These are phyloP conservation scores for Eutolmus rufibarbis DNA, from an alignment of 2,888 invertebrate species.

Conservation along the genomic window DNA sequence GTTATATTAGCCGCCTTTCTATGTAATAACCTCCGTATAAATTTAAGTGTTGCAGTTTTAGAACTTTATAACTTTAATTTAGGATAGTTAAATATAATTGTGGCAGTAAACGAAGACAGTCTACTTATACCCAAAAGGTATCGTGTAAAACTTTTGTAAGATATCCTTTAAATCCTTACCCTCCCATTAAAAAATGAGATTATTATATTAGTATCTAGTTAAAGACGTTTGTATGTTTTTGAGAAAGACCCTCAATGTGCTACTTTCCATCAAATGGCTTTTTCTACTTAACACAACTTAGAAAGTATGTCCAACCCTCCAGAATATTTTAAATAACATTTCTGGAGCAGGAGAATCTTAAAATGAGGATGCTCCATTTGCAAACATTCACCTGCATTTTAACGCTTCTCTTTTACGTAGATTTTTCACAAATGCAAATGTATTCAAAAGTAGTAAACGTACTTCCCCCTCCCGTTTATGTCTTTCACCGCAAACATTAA, in stretches of 20 bases:
- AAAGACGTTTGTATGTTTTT: not conserved
- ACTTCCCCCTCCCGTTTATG: not conserved
- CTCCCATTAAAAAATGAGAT: not conserved
- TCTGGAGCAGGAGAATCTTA: not conserved
- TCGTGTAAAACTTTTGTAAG: not conserved
- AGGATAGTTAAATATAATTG: no score
- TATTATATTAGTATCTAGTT: not conserved
- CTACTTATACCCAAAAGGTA: no score
- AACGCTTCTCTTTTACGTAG: not conserved
- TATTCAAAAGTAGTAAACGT: not conserved
- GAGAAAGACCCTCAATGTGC: not conserved
- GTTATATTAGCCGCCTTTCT: no score
- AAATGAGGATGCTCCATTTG: not conserved
- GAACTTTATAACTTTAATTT: no score
- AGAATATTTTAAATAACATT: not conserved
- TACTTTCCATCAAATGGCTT: not conserved
- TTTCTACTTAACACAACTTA: not conserved
- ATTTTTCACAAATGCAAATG: not conserved
- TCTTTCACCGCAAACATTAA: not conserved
- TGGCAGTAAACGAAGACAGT: no score
- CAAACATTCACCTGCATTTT: not conserved
- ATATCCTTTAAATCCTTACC: not conserved
- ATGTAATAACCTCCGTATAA: no score
- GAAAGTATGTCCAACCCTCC: not conserved
- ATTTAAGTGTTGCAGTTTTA: no score